phyloP scores from a whole-genome alignment of 2,113 vertebrate genomes.

The Ifrita kowaldi region DNA sequence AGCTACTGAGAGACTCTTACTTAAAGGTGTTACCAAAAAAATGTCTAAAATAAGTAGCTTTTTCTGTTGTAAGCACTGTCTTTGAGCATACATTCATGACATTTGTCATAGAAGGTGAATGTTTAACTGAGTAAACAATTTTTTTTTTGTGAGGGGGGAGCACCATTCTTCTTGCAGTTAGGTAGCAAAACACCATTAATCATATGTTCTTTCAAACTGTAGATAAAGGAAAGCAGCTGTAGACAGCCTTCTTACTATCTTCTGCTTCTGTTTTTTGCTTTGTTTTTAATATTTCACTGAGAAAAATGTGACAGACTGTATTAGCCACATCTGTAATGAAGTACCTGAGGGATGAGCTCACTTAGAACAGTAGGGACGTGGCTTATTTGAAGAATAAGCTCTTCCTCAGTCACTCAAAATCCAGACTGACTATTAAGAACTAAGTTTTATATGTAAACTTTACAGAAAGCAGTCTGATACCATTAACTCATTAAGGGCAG shows the following conservation, averaged over 20 bases:
- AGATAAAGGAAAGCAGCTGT: background rate
- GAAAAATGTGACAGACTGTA: background rate
- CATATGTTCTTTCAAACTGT: background rate
- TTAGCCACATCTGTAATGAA: background rate
- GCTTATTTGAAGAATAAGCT: background rate
- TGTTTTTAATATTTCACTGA: constrained; percentile 1
- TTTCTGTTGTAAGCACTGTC: background rate
- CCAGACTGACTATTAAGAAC: background rate
- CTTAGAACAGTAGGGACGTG: background rate
- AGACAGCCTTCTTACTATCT: background rate
- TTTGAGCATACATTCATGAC: background rate
- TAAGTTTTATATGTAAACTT: background rate
- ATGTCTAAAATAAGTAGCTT: background rate
- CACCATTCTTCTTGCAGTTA: background rate
- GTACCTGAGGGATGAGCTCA: background rate
- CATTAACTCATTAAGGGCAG: background rate
- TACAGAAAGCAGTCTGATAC: background rate
- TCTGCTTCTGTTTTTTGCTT: background rate
- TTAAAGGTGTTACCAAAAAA: background rate
- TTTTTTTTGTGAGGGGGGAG: background rate
- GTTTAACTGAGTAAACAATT: background rate
- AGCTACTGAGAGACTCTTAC: background rate
- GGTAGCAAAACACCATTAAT: background rate
- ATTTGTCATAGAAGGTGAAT: background rate
- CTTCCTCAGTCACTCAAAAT: background rate